phyloP scores from a whole-genome alignment of 23 tunicate genomes.

The Aplidium turbinatum region DNA sequence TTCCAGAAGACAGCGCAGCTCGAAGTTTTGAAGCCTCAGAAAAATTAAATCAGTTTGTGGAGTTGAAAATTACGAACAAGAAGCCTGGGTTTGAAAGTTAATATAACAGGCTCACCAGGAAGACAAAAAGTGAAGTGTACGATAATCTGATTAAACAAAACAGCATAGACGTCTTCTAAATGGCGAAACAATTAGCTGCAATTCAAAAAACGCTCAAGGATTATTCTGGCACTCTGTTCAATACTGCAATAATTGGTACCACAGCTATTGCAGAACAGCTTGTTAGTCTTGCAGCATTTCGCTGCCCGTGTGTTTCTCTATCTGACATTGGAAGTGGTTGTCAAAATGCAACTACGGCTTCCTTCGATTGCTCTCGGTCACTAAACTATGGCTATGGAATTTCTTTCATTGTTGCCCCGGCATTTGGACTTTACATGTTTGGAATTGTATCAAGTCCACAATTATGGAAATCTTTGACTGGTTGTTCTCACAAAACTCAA shows the following conservation, averaged over 20 bases:
- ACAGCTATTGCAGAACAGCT: slow-evolving; percentile 8
- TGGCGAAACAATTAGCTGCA: slow-evolving; percentile 3
- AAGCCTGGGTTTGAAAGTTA: too few relatives aligned
- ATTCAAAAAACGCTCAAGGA: slow-evolving; percentile 1
- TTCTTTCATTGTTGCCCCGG: slow-evolving; percentile 24
- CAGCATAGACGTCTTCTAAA: too few relatives aligned
- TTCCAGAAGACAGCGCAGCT: too few relatives aligned
- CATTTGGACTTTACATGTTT: slow-evolving; percentile 23
- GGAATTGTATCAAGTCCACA: slow-evolving; percentile 30
- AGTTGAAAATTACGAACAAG: too few relatives aligned
- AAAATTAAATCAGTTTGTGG: too few relatives aligned
- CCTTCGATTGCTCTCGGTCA: background rate
- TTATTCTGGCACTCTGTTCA: slow-evolving; percentile 1
- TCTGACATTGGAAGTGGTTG: background rate
- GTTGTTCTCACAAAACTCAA: background rate
- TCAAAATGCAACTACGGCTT: too few relatives aligned
- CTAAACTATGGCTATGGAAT: slow-evolving; percentile 17
- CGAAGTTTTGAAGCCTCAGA: too few relatives aligned
- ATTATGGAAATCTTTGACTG: slow-evolving; percentile 41
- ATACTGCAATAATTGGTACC: background rate
- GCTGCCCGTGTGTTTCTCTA: slow-evolving; percentile 18
- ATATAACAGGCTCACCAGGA: too few relatives aligned
- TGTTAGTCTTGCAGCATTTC: slow-evolving; percentile 4
- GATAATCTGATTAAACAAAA: too few relatives aligned
- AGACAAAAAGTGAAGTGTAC: too few relatives aligned